phyloP scores from a whole-genome alignment of 2,113 vertebrate species.

The Platichthys flesus region DNA sequence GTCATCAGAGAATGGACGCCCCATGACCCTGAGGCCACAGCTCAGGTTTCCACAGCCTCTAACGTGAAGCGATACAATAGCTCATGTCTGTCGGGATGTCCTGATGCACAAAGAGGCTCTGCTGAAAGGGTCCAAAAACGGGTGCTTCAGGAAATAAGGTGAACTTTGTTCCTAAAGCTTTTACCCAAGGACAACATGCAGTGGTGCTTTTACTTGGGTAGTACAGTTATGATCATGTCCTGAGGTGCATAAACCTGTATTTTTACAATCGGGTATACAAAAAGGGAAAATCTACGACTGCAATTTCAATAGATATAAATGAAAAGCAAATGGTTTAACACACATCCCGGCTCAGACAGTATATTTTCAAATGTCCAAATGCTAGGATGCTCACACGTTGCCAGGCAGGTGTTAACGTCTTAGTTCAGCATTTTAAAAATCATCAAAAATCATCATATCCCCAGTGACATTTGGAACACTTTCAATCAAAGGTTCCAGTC shows the following conservation, averaged over 20 bases:
- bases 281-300: neutral
- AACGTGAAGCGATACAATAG: slow-evolving; percentile 46
- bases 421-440: neutral
- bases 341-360: neutral
- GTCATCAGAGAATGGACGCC: slow-evolving; percentile 60
- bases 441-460: neutral
- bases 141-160: neutral
- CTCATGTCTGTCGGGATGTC: slow-evolving; percentile 13
- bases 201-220: neutral
- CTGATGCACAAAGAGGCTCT: slow-evolving; percentile 14
- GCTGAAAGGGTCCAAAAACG: slow-evolving; percentile 9
- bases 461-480: neutral
- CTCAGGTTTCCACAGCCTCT: slow-evolving; percentile 59
- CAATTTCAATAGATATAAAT: neutral
- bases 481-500: neutral
- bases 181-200: neutral
- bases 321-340: neutral
- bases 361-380: neutral
- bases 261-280: neutral
- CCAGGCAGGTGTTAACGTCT: too few species aligned
- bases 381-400: neutral
- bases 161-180: neutral
- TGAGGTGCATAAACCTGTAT: neutral
- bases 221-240: neutral
- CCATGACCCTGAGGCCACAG: slow-evolving; percentile 57